Evolutionary conservation across 1,140 invertebrate genomes (phyloP).

Genomic region (Zaprionus taronus): DNA sequence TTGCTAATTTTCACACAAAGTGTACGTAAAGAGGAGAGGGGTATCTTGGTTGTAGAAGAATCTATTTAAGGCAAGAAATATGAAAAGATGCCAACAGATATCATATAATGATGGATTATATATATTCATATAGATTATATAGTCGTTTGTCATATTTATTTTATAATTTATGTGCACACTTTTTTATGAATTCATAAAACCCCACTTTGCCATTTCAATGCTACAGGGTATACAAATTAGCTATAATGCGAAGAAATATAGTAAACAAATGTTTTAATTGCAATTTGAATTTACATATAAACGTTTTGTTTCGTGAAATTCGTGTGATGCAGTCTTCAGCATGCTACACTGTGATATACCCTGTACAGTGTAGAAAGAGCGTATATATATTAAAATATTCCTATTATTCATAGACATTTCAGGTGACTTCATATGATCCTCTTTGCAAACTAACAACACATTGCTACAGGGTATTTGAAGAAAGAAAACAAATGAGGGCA

Average conservation of each 20-base stretch:
- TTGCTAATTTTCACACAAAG: neutral
- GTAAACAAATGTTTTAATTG: conserved; percentile 35
- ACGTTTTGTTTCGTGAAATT: conserved; percentile 17
- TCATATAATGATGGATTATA: too few relatives aligned
- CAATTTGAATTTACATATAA: conserved; percentile 22
- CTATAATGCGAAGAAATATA: conserved; percentile 5
- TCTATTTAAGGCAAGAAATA: neutral
- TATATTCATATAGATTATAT: too few relatives aligned
- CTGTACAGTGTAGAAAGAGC: neutral
- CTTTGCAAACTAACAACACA: neutral
- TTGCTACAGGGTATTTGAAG: neutral
- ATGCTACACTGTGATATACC: neutral
- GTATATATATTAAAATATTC: too few relatives aligned
- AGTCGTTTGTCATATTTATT: neutral
- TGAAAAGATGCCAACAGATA: too few relatives aligned
- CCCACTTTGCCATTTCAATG: neutral
- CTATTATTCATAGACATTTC: too few relatives aligned
- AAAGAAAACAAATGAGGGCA: conserved; percentile 1
- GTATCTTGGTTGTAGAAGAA: neutral
- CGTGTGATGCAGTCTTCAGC: neutral
- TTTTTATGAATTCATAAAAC: neutral
- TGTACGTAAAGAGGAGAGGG: neutral
- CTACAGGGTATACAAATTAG: conserved; percentile 12
- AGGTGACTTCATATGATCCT: too few relatives aligned
- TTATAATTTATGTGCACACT: neutral